Evolutionary conservation across 2,888 invertebrate genomes (phyloP).

Genomic region (Eristalinus aeneus): DNA sequence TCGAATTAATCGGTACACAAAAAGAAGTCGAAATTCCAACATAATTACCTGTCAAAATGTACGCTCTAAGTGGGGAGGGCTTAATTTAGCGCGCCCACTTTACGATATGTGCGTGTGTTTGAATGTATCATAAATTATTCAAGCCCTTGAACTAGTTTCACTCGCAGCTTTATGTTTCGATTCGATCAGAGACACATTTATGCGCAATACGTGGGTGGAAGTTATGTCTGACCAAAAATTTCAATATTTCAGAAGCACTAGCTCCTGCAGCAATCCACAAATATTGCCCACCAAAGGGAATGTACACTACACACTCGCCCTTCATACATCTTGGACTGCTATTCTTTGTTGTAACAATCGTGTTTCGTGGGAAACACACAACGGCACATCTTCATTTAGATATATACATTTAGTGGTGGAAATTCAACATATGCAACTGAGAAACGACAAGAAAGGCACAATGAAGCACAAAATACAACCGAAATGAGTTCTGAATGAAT

Average conservation of each 20-base stretch:
- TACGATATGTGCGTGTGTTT: not conserved
- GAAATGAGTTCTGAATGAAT: conserved; percentile 56
- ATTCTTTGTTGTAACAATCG: not conserved
- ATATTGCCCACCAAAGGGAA: not conserved
- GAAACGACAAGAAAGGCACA: conserved; percentile 30
- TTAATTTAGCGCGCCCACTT: not conserved
- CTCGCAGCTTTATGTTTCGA: conserved; percentile 33
- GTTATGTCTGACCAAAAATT: not conserved
- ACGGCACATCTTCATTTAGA: not conserved
- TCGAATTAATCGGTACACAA: too few relatives aligned
- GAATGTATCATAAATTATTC: conserved; percentile 46
- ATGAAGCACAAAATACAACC: conserved; percentile 36
- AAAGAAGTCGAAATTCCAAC: not conserved
- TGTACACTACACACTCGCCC: not conserved
- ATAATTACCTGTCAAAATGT: not conserved
- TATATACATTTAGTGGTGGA: not conserved
- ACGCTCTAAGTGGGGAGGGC: not conserved
- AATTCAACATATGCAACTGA: conserved; percentile 8
- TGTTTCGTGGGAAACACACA: not conserved
- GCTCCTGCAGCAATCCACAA: not conserved
- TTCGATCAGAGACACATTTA: conserved; percentile 59
- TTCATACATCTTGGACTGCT: not conserved
- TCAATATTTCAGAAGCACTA: not conserved
- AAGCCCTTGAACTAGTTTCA: conserved; percentile 60
- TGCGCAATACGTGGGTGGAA: conserved; percentile 30